Evolutionary conservation across 1,140 invertebrate genomes (phyloP), one percentile per base, ranked within the genome.

Genomic region (Pogonomyrmex californicus): DNA sequence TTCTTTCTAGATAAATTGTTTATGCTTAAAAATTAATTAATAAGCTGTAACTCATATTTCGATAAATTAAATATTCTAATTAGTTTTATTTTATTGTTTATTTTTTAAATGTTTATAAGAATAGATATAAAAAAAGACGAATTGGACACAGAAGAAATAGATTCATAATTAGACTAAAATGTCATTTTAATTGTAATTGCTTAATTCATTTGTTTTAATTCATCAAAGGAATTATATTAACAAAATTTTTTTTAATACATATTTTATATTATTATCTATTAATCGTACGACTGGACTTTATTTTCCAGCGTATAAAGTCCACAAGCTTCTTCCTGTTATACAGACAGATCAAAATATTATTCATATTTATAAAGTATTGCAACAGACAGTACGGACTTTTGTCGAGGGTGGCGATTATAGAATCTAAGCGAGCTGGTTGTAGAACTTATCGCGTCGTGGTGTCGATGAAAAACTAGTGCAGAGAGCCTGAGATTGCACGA

Each of bases 351-450:
- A 54, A 70, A 54, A 70, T 2, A 41, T 70, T 79, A 79, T 77
- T 51, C 14, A 66, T n/a, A n/a, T 23, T 79, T 10, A 49, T 51
- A n/a, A 79, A 68, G 17, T 30, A 7, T 81, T 66, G 47, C 63
- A 41, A 56, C 47, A 70, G 36, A 70, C n/a, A 41, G 12, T n/a
- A 23, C 14, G 4, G 23, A 68, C 63, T 81, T 70, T 33, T 54
- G 36, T 2, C 36, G 63, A 70, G 12, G 33, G 4, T 36, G 23
- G 36, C 14, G 63, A 81, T 56, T 81, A 12, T 81, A 56, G 36
- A 56, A 65, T 78, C 17, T 66, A 68, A 54, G 54, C 36, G 36
- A 36, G 30, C 12, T 1, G 17, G 7, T 14, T 14, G 12, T 51
- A 30, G 23, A 54, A 81, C 33, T 79, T 81, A 81, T 70, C 63